These are phyloP conservation scores for Melanerpes formicivorus DNA, from an alignment of 2,113 vertebrate genomes.

Conservation along the genomic window DNA sequence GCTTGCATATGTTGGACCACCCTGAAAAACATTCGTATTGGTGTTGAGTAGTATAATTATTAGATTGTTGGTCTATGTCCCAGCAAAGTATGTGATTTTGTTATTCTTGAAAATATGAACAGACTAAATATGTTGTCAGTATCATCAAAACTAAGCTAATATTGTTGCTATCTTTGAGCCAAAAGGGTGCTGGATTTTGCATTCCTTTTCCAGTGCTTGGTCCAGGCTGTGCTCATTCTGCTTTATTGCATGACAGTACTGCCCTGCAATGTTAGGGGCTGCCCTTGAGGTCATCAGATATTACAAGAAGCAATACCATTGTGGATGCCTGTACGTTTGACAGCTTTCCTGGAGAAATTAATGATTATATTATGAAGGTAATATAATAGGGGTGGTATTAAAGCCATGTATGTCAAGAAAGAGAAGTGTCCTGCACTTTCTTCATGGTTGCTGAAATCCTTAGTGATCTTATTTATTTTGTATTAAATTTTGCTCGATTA, in stretches of 20 bases:
- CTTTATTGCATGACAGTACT: neutral
- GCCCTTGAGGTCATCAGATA: neutral
- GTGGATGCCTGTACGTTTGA: neutral
- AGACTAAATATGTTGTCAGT: conserved; percentile 68
- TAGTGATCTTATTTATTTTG: neutral
- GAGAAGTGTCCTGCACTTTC: neutral
- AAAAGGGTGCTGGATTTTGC: neutral
- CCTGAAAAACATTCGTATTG: conserved; percentile 54
- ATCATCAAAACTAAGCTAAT: conserved; percentile 26
- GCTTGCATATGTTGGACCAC: conserved; percentile 47
- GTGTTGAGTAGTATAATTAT: conserved; percentile 43
- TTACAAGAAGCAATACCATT: neutral
- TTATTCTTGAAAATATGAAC: conserved; percentile 59
- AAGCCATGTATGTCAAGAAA: neutral
- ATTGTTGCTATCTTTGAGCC: conserved; percentile 16
- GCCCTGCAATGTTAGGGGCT: neutral
- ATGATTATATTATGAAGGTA: neutral
- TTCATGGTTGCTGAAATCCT: neutral
- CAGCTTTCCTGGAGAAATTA: neutral
- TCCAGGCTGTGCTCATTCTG: neutral
- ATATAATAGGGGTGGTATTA: neutral
- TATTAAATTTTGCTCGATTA: neutral
- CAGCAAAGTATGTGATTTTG: conserved; percentile 58
- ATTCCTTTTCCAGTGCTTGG: neutral
- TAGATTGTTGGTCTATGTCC: conserved; percentile 39